Conservation (phyloP, 2,797 vertebrate species). For the Etheostoma perlongum region DNA sequence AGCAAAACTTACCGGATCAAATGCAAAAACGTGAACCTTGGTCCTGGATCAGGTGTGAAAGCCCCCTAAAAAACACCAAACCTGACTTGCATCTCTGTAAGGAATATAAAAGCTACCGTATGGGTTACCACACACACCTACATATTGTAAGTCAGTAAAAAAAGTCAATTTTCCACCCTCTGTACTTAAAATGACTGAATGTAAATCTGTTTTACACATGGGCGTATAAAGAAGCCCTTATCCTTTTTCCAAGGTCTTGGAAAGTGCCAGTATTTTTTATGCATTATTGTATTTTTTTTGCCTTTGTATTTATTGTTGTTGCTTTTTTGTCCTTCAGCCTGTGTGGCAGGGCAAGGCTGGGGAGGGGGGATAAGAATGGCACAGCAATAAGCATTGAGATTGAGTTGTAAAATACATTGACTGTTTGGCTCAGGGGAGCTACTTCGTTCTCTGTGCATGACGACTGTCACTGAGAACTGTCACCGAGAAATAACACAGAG, state of each 20-base stretch:
- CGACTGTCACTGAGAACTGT: conserved; percentile 25
- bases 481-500: conserved; percentile 24
- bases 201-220: conserved; percentile 77
- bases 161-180: background rate
- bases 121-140: background rate
- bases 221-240: conserved; percentile 71
- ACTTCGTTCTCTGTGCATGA: conserved; percentile 33
- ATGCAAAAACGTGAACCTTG: too few species aligned
- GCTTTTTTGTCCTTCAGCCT: conserved; percentile 62
- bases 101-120: background rate
- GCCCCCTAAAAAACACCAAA: background rate
- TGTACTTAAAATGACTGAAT: conserved; percentile 61
- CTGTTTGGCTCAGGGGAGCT: conserved; percentile 56
- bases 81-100: conserved; percentile 9
- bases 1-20: too few species aligned
- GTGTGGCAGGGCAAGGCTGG: conserved; percentile 24
- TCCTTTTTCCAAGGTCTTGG: conserved; percentile 49
- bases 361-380: conserved; percentile 25
- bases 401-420: conserved; percentile 67
- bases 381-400: conserved; percentile 44
- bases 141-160: conserved; percentile 45
- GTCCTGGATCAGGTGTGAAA: too few species aligned
- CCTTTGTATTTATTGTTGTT: conserved; percentile 70
- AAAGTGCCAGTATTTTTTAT: conserved; percentile 62
- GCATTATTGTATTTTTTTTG: conserved; percentile 71